Base-by-base conservation (phyloP, 2,113 vertebrate genomes). In the Eudyptes chrysolophus region DNA sequence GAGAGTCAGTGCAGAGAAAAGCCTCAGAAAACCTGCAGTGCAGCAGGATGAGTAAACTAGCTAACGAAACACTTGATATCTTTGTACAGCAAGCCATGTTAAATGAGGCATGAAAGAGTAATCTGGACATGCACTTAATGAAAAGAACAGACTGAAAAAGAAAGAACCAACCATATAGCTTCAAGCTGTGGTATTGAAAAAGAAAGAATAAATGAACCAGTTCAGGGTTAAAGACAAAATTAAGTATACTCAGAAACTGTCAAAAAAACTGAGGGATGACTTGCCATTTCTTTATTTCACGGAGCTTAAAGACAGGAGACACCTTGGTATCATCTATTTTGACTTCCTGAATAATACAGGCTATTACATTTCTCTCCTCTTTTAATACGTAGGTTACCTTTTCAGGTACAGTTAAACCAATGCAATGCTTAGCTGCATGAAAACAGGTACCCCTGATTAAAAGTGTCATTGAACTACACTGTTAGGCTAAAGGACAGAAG, bases 41-140 rank as follows among this genome's bases (percentile, higher is more conserved):
- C 93, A 97, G 96, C 89, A 96, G 68, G 71, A 92, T 82, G 91
- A 96, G 92, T 86, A 96, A 96, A 96, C 89, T 89, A 95, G 84
- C 89, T 76, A 97, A 91, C 29, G 0, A 92, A 97, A 97, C 79
- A 84, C 60, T 96, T 93, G 89, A 90, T 96, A 92, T 93, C 93
- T 96, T 89, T 92, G 92, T 96, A 90, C 82, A 80, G 95, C 84
- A 90, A 97, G 89, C 55, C 84, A 81, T 19, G 16, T 77, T 89
- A 97, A 96, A 97, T 96, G 95, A 96, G 94, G 94, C 96, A 88
- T 96, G 96, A 96, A 97, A 96, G 82, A 88, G 78, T 95, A 97
- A 93, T 96, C 80, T 87, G 95, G 95, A 95, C 92, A 84, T 77
- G 82, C 84, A 95, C 84, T 90, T 88, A 92, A 78, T 85, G 90